These are phyloP conservation scores for Lochmaea crataegi DNA, from an alignment of 2,888 invertebrate species.

Conservation along the genomic window DNA sequence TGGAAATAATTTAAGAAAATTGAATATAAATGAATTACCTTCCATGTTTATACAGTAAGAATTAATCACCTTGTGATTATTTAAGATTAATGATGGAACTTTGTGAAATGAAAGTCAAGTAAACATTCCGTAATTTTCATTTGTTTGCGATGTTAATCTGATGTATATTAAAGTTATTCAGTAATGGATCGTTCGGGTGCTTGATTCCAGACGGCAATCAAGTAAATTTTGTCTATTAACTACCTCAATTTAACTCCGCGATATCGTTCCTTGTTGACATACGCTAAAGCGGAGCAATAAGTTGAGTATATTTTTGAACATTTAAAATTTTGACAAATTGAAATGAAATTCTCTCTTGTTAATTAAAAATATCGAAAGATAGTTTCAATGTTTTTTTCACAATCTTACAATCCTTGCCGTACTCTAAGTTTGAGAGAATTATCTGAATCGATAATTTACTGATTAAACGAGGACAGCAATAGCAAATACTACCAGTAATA, in stretches of 20 bases:
- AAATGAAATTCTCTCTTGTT: too few species aligned
- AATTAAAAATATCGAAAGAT: too few species aligned
- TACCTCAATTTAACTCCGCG: background rate
- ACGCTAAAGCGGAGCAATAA: background rate
- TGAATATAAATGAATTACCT: background rate
- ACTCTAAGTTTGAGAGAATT: too few species aligned
- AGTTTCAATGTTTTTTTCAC: too few species aligned
- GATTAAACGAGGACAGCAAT: too few species aligned
- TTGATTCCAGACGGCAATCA: background rate
- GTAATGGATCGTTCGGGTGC: constrained; percentile 4
- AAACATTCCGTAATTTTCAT: constrained; percentile 50
- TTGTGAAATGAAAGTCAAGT: constrained; percentile 46
- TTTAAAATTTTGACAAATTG: too few species aligned
- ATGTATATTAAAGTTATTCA: constrained; percentile 40
- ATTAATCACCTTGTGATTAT: constrained; percentile 32
- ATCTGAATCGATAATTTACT: too few species aligned
- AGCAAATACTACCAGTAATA: too few species aligned
- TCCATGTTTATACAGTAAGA: background rate
- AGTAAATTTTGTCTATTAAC: constrained; percentile 1
- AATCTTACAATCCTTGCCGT: too few species aligned
- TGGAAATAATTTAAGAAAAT: background rate
- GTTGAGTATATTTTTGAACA: too few species aligned
- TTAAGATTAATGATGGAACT: constrained; percentile 48
- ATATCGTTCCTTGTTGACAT: background rate
- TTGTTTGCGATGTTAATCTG: constrained; percentile 51